These are phyloP conservation scores for Cricetomys ansorgei DNA, from an alignment of 2,113 vertebrate genomes.

Conservation along the genomic window DNA sequence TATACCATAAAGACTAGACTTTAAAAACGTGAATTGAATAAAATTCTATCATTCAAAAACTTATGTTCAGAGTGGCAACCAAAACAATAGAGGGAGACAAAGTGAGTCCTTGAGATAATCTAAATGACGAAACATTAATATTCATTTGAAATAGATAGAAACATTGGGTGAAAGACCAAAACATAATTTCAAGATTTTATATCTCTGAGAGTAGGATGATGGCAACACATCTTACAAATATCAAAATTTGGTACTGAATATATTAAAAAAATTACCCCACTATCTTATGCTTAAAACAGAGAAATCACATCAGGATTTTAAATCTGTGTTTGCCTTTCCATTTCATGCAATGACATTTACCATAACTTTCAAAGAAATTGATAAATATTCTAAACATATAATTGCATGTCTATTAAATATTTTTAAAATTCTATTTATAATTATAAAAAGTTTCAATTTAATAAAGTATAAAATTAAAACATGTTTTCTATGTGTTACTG, in stretches of 20 bases:
- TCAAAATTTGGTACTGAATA: not conserved
- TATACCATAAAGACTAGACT: not conserved
- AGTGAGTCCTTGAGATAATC: not conserved
- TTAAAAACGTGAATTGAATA: not conserved
- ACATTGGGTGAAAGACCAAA: slow-evolving; percentile 22
- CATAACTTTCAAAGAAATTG: not conserved
- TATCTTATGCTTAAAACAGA: not conserved
- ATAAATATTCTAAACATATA: not conserved
- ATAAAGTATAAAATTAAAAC: not conserved
- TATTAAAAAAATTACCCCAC: not conserved
- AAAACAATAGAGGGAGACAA: not conserved
- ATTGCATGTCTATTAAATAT: not conserved
- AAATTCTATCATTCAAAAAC: not conserved
- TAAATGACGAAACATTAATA: not conserved
- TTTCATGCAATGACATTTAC: not conserved
- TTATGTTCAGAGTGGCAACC: not conserved
- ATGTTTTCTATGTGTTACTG: not conserved
- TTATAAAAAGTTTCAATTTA: not conserved
- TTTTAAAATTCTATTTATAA: not conserved
- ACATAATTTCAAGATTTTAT: not conserved
- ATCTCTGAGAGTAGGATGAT: not conserved
- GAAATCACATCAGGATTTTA: not conserved
- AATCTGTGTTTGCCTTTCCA: not conserved
- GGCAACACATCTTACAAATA: not conserved
- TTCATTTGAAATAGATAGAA: not conserved